Conservation (phyloP, 2,113 vertebrate genomes). For the Rhinoderma darwinii region DNA sequence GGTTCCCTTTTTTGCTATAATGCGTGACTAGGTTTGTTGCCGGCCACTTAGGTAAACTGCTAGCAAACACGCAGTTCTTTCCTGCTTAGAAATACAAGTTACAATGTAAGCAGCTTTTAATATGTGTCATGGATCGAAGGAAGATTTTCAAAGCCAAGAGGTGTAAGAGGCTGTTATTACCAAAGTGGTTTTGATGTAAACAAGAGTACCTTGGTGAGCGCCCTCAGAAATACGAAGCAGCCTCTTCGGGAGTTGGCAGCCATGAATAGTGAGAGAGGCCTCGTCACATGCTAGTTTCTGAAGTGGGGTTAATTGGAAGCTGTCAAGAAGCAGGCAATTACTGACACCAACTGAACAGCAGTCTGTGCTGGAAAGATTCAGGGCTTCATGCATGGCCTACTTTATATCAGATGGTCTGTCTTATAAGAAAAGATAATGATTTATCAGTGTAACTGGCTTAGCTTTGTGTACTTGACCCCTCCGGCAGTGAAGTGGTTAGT, state of each 20-base stretch:
- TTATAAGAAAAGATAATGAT: slow-evolving; percentile 24
- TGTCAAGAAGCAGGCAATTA: slow-evolving; percentile 59
- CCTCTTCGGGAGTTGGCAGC: slow-evolving; percentile 30
- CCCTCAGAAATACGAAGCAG: slow-evolving; percentile 42
- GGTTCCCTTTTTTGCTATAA: background rate
- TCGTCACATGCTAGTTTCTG: slow-evolving; percentile 49
- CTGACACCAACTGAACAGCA: slow-evolving; percentile 42
- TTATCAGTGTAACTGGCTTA: slow-evolving; percentile 9
- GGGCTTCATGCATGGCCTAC: slow-evolving; percentile 46
- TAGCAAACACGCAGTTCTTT: background rate
- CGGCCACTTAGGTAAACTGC: background rate
- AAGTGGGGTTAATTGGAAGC: slow-evolving; percentile 59
- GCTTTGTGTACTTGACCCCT: background rate
- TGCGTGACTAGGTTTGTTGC: background rate
- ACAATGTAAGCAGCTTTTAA: slow-evolving; percentile 28
- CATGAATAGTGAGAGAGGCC: slow-evolving; percentile 3
- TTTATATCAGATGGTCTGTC: slow-evolving; percentile 45
- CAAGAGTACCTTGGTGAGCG: slow-evolving; percentile 48
- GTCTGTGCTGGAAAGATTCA: slow-evolving; percentile 35
- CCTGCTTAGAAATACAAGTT: background rate
- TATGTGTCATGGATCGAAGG: slow-evolving; percentile 25
- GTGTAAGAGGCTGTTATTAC: slow-evolving; percentile 57
- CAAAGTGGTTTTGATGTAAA: slow-evolving; percentile 59
- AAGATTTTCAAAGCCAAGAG: slow-evolving; percentile 48
- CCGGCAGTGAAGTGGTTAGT: slow-evolving; percentile 13